Percentiles rank a stretch among this genome's conserved stretches.
Evolutionary conservation across 2,888 invertebrate genomes (phyloP).

Genomic region (Limnephilus lunatus): DNA sequence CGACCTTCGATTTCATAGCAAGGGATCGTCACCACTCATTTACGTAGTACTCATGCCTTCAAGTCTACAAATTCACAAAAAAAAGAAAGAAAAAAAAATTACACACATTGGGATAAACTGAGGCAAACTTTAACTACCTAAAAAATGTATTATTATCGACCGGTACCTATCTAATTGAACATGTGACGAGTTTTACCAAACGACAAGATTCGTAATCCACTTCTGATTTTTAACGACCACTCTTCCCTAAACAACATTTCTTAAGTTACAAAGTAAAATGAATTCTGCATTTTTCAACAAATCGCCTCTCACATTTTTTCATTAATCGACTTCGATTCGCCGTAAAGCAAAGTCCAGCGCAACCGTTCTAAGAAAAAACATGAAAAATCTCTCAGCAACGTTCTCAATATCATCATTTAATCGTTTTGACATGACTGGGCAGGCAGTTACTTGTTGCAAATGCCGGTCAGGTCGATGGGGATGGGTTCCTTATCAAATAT

Average conservation of each 20-base stretch:
- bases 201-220: not conserved
- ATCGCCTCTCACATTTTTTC: not conserved
- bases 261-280: not conserved
- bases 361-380: conserved; percentile 8
- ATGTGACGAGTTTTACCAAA: too few species aligned
- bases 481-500: not conserved
- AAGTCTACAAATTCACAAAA: too few species aligned
- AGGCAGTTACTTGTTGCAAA: not conserved
- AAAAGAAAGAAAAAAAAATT: too few species aligned
- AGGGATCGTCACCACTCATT: too few species aligned
- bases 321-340: not conserved
- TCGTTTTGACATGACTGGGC: not conserved
- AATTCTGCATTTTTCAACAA: not conserved
- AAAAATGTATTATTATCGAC: too few species aligned
- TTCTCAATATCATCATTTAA: not conserved
- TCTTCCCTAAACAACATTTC: not conserved
- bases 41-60: too few species aligned
- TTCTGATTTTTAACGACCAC: not conserved
- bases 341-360: conserved; percentile 9
- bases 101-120: too few species aligned
- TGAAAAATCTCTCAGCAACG: conserved; percentile 7
- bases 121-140: too few species aligned
- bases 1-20: too few species aligned
- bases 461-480: not conserved
- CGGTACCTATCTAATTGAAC: not conserved